phyloP scores from a whole-genome alignment of 2,797 vertebrate species.

The Macropus fuliginosus region DNA sequence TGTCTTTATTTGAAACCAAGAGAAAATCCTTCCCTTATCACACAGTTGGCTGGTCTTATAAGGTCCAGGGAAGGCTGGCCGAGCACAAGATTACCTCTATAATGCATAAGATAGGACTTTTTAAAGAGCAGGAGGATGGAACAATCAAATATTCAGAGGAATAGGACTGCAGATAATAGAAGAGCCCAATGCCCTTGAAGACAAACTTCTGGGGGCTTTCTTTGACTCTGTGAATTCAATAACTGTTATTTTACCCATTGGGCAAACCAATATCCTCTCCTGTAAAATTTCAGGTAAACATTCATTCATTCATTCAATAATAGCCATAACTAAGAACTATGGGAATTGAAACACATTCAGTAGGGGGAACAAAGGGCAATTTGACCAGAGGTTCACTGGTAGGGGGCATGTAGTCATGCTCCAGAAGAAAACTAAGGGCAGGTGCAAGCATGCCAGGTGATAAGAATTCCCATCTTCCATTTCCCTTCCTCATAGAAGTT shows the following conservation, averaged over 20 bases:
- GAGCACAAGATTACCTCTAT: background rate
- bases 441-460: background rate
- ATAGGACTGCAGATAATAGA: background rate
- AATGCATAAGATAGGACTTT: background rate
- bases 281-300: background rate
- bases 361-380: background rate
- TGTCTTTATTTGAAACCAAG: background rate
- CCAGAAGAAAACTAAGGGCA: background rate
- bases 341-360: background rate
- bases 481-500: background rate
- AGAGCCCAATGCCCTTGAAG: background rate
- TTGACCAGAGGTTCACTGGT: background rate
- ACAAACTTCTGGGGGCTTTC: background rate
- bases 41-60: background rate
- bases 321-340: background rate
- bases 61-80: background rate
- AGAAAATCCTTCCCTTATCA: background rate
- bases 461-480: background rate
- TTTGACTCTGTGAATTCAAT: background rate
- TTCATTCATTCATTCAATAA: background rate
- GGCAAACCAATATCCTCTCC: constrained; percentile 2
- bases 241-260: background rate
- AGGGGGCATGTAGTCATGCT: background rate
- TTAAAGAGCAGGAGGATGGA: background rate
- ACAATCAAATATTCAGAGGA: background rate